phyloP scores from a whole-genome alignment of 2,888 invertebrate genomes.

The Latrodectus hesperus region DNA sequence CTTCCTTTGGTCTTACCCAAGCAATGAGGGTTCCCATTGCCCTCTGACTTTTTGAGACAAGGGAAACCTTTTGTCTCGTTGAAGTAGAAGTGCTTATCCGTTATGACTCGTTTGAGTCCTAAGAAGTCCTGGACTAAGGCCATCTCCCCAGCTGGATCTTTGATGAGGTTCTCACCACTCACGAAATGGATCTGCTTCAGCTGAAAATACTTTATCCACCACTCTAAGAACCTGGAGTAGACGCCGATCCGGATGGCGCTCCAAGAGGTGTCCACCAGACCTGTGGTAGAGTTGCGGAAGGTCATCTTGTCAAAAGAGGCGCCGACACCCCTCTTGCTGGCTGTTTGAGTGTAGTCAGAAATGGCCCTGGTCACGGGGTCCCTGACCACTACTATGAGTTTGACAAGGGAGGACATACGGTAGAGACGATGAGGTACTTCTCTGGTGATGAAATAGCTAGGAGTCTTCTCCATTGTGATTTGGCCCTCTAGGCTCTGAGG shows the following conservation, averaged over 20 bases:
- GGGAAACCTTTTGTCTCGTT: conserved; percentile 77
- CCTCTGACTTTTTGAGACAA: conserved; percentile 74
- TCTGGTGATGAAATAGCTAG: conserved; percentile 91
- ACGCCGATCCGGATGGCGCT: conserved; percentile 85
- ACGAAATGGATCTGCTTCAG: conserved; percentile 76
- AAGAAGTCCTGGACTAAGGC: conserved; percentile 76
- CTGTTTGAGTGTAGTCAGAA: conserved; percentile 90
- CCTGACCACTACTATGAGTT: conserved; percentile 88
- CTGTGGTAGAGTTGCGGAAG: conserved; percentile 83
- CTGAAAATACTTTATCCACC: conserved; percentile 76
- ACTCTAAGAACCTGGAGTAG: conserved; percentile 81
- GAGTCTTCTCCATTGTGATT: conserved; percentile 94
- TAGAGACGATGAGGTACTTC: conserved; percentile 88
- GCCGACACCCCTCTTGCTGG: conserved; percentile 81
- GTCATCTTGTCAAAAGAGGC: conserved; percentile 88
- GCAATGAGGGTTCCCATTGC: conserved; percentile 74
- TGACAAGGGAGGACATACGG: conserved; percentile 88
- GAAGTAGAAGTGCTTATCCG: conserved; percentile 75
- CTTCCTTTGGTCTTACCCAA: conserved; percentile 77
- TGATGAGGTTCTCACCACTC: conserved; percentile 76
- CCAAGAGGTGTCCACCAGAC: conserved; percentile 87
- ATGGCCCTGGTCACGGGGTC: conserved; percentile 93
- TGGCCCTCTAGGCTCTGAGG: conserved; percentile 89
- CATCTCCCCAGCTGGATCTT: conserved; percentile 76
- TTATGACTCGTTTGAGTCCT: conserved; percentile 74